Conservation (phyloP, 2,797 vertebrate species). For the Tamandua tetradactyla region DNA sequence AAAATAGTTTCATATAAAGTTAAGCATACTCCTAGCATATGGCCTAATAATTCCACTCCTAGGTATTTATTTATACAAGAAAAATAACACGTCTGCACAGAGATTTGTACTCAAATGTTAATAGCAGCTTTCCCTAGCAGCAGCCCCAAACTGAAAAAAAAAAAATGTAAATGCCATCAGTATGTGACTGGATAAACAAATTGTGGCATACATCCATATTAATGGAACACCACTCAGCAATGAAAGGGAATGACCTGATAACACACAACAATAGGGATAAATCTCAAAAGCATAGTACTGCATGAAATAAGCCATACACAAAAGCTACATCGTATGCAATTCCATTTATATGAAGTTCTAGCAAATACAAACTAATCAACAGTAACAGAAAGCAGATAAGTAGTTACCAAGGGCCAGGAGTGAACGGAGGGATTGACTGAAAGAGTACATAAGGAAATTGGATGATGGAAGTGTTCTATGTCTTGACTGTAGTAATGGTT, state of each 20-base stretch:
- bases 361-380: neutral
- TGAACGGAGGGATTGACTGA: neutral
- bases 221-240: neutral
- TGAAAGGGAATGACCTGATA: neutral
- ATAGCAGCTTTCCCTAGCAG: no score
- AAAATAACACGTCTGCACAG: no score
- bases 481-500: neutral
- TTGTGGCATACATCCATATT: neutral
- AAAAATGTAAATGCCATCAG: no score
- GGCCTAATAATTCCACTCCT: no score
- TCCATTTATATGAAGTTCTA: neutral
- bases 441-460: neutral
- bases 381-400: neutral
- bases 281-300: neutral
- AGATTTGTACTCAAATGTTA: no score
- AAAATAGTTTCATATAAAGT: no score
- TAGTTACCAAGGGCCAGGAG: neutral
- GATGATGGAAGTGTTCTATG: neutral
- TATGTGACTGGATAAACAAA: no score
- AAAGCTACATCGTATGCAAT: neutral
- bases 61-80: no score
- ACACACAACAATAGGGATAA: neutral
- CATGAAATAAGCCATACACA: neutral
- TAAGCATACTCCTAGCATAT: neutral
- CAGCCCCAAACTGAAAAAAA: no score